Percentiles rank a stretch among this genome's conserved stretches.
phyloP scores from a whole-genome alignment of 1,140 invertebrate genomes.

The Phortica variegata region DNA sequence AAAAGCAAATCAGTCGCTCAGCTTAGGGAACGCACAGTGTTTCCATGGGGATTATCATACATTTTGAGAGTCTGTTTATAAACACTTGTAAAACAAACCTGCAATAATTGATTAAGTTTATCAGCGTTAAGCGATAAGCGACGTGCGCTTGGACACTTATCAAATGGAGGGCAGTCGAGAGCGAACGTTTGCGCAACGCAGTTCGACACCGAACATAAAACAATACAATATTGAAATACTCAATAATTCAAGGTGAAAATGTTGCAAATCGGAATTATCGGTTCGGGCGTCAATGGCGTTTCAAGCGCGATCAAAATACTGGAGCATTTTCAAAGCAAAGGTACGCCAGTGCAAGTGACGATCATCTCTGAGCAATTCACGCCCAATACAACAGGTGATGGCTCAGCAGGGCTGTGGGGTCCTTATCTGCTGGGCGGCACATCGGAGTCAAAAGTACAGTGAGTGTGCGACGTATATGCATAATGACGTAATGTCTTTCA shows the following conservation, averaged over 20 bases:
- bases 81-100: too few relatives aligned
- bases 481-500: slow-evolving; percentile 1
- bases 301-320: slow-evolving; percentile 52
- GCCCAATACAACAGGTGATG: slow-evolving; percentile 76
- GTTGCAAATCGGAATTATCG: slow-evolving; percentile 44
- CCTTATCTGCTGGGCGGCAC: slow-evolving; percentile 69
- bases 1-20: too few relatives aligned
- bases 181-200: too few relatives aligned
- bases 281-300: slow-evolving; percentile 53
- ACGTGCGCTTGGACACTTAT: too few relatives aligned
- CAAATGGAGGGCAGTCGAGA: too few relatives aligned
- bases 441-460: slow-evolving; percentile 62
- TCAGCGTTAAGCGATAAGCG: too few relatives aligned
- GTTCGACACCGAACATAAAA: too few relatives aligned
- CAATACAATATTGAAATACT: too few relatives aligned
- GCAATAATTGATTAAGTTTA: too few relatives aligned
- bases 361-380: slow-evolving; percentile 68
- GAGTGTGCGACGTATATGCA: slow-evolving; percentile 32
- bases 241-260: slow-evolving; percentile 10
- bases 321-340: slow-evolving; percentile 27
- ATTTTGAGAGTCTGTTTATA: too few relatives aligned
- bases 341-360: slow-evolving; percentile 59
- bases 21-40: too few relatives aligned
- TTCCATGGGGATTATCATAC: too few relatives aligned
- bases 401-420: slow-evolving; percentile 73